Base-by-base conservation (phyloP, 64 coral and sea anemone genomes). In the Pocillopora damicornis region DNA sequence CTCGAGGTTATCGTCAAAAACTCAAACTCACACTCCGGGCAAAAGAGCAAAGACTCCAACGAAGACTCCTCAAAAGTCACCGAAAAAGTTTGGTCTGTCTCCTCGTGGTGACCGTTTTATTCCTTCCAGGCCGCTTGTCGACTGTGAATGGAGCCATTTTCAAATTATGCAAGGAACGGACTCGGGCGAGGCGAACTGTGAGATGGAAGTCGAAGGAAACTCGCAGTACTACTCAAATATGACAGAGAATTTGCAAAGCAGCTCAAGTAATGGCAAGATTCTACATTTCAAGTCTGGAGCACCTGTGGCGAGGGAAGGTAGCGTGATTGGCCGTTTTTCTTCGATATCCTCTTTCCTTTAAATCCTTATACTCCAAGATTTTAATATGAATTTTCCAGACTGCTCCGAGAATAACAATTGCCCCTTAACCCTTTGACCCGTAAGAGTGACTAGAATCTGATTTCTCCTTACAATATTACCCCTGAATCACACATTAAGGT, bases 211-310 rank as follows among this genome's bases (percentile, higher is more conserved):
- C 25, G 82, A 90, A 63, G 76, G 80, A 60, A 77, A 87, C 58
- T 18, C 37, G 7, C 63, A 90, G 37, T 90, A 76, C 57, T 58
- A 82, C 57, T 13, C 60, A 51, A 22, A 35, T 60, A 37, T 90
- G 69, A n/a, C 80, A 16, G 80, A 82, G 58, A 76, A 90, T 73
- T 76, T 90, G 68, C 59, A 34, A 20, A 68, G 22, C 22, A 85
- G 30, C 6, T 45, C 64, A 16, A 72, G 16, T 18, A 83, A 83
- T 37, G 68, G 68, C 75, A 90, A 94, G 81, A 94, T 94, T 56
- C 73, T 94, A 18, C 93, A 87, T 59, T 94, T 94, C 42, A 94
- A 94, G 63, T 76, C 88, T 81, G 82, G 76, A 4, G 93, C 93
- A 37, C 93, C 93, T 12, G 71, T 85, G 5, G 80, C 88, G 15